These are phyloP conservation scores for Chamaetylas fuelleborni DNA, from an alignment of 2,113 vertebrate genomes.

Conservation along the genomic window DNA sequence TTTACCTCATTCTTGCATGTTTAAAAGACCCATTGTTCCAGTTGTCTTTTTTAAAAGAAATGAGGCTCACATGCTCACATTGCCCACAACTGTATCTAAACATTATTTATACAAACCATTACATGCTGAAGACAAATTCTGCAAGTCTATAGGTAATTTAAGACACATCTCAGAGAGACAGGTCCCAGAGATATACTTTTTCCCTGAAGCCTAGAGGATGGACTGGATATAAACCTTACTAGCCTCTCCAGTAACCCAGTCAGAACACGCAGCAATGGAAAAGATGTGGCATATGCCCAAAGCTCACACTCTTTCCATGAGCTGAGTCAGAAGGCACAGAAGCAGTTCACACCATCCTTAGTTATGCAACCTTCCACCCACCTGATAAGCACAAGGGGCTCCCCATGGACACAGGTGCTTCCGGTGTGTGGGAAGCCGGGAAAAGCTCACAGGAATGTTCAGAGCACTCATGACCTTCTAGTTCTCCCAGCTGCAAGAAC, in stretches of 20 bases:
- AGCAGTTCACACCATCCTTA: not conserved
- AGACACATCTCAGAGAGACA: not conserved
- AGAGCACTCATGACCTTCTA: not conserved
- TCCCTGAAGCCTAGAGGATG: not conserved
- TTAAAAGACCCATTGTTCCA: not conserved
- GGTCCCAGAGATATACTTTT: not conserved
- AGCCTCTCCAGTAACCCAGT: not conserved
- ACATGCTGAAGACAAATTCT: not conserved
- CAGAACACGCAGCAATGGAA: not conserved
- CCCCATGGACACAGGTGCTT: not conserved
- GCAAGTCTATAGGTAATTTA: not conserved
- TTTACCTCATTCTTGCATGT: not conserved
- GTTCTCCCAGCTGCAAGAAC: not conserved
- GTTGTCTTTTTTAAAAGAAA: not conserved
- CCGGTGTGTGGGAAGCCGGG: not conserved
- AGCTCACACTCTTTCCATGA: not conserved
- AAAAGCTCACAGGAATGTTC: not conserved
- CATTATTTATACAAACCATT: conserved; percentile 3
- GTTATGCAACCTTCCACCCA: not conserved
- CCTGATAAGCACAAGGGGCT: not conserved
- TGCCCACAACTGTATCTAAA: not conserved
- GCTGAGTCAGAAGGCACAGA: not conserved
- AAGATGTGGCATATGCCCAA: not conserved
- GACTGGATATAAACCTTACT: not conserved
- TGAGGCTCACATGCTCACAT: rapidly evolving